Conservation (phyloP, 2,888 invertebrate genomes). For the Netelia inedita region DNA sequence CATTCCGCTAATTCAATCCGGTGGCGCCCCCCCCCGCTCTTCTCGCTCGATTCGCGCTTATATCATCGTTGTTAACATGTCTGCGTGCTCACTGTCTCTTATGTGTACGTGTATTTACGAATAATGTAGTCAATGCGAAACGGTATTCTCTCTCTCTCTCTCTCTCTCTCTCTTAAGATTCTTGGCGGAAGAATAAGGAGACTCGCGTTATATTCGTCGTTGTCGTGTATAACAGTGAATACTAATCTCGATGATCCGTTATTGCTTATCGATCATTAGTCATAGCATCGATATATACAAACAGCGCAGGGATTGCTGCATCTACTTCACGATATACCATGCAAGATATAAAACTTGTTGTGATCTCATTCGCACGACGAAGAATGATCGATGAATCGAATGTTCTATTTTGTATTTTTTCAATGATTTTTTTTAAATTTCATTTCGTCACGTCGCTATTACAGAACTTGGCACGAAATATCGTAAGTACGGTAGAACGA, state of each 20-base stretch:
- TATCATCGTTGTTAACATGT: constrained; percentile 32
- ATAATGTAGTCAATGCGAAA: constrained; percentile 42
- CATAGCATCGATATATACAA: constrained; percentile 54
- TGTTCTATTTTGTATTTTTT: not conserved
- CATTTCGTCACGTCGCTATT: not conserved
- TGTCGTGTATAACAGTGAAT: constrained; percentile 53
- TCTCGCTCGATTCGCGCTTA: constrained; percentile 18
- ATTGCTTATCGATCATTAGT: constrained; percentile 67
- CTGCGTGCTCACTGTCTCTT: not conserved
- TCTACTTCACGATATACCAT: constrained; percentile 13
- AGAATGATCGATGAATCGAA: not conserved
- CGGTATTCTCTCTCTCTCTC: constrained; percentile 48
- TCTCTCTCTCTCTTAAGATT: not conserved
- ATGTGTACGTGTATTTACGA: not conserved
- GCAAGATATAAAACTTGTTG: not conserved
- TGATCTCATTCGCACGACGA: constrained; percentile 5
- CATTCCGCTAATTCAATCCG: constrained; percentile 63
- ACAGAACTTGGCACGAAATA: not conserved
- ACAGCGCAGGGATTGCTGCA: constrained; percentile 38
- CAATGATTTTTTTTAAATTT: not conserved
- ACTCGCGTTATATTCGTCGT: constrained; percentile 29
- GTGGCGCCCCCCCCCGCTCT: constrained; percentile 31
- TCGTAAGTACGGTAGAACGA: too few species aligned
- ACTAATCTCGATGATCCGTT: constrained; percentile 67
- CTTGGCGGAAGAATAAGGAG: not conserved